Base-by-base conservation (phyloP, 2,888 invertebrate genomes). In the Serripes groenlandicus region DNA sequence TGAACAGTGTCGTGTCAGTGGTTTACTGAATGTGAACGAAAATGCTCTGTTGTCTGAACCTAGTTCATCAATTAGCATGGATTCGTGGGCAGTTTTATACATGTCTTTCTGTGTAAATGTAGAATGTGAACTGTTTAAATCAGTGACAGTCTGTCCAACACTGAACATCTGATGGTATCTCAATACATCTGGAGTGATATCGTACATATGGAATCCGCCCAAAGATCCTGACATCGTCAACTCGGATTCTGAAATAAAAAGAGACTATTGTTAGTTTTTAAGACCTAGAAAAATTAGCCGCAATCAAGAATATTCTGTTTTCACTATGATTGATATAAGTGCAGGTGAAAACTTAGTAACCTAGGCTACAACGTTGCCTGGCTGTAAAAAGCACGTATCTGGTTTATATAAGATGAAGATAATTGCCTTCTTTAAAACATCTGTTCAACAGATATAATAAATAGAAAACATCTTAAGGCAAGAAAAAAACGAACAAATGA, bases 131-230 rank as follows among this genome's bases (percentile, higher is more conserved):
- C 70, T 69, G 32, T 75, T 54, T 3, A 42, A 11, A 35, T 74
- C 75, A 15, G 82, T 73, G 23, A 71, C 42, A 49, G 88, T 85
- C 28, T 90, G 87, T n/a, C 92, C 92, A 7, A 92, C 89, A 82
- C 91, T 91, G 76, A 92, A 95, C 90, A 99, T 97, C 89, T 98
- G 96, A 94, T 98, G 97, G 95, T 98, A 98, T 88, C 96, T 96
- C 78, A 97, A 96, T 0, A 97, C 97, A 93, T 97, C 97, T 42
- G 97, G 91, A 28, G 98, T 98, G 91, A 98, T 96, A 94, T 99
- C 98, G 84, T 98, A 95, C 49, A 96, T 92, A 95, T 98, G 98
- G 88, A 99, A 96, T 11, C 99, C 99, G 83, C 98, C 98, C 73
- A 99, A 95, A 0, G 98, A 98, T 0, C 99, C 99, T 92, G 97